phyloP scores from a whole-genome alignment of 1,140 invertebrate genomes.

The Agrypnia vestita region DNA sequence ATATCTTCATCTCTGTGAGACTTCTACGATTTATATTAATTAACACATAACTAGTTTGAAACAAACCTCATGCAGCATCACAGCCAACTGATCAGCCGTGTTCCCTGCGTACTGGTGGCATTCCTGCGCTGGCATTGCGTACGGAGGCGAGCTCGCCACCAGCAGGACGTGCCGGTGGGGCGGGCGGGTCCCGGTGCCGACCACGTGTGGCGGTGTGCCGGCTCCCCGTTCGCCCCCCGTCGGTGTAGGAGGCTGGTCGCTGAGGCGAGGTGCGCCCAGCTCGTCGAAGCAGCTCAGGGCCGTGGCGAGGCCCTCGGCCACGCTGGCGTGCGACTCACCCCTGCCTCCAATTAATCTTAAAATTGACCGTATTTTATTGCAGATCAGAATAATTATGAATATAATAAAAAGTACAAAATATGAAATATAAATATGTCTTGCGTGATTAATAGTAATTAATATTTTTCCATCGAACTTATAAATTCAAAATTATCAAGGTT shows the following conservation, averaged over 20 bases:
- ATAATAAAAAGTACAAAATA: too few relatives aligned
- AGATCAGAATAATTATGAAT: too few relatives aligned
- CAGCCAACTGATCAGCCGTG: constrained; percentile 66
- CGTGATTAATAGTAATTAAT: too few relatives aligned
- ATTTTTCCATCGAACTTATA: too few relatives aligned
- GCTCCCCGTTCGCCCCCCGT: background rate
- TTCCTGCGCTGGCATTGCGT: constrained; percentile 88
- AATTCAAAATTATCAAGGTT: too few relatives aligned
- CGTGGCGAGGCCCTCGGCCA: constrained; percentile 92
- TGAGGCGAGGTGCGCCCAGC: constrained; percentile 79
- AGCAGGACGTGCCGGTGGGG: constrained; percentile 85
- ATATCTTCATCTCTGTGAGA: too few relatives aligned
- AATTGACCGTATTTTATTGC: constrained; percentile 5
- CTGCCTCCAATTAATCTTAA: constrained; percentile 89
- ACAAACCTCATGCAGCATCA: constrained; percentile 63
- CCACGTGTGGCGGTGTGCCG: constrained; percentile 57
- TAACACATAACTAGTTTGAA: background rate
- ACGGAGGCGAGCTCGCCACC: constrained; percentile 95
- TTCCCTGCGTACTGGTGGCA: constrained; percentile 81
- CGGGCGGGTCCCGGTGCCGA: constrained; percentile 46
- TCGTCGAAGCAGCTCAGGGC: constrained; percentile 92
- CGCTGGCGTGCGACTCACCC: constrained; percentile 89
- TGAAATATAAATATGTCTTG: too few relatives aligned
- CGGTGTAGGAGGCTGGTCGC: background rate
- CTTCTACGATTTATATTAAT: too few relatives aligned